Base-by-base conservation (phyloP, 2,797 vertebrate species). In the Anolis apletophallus region DNA sequence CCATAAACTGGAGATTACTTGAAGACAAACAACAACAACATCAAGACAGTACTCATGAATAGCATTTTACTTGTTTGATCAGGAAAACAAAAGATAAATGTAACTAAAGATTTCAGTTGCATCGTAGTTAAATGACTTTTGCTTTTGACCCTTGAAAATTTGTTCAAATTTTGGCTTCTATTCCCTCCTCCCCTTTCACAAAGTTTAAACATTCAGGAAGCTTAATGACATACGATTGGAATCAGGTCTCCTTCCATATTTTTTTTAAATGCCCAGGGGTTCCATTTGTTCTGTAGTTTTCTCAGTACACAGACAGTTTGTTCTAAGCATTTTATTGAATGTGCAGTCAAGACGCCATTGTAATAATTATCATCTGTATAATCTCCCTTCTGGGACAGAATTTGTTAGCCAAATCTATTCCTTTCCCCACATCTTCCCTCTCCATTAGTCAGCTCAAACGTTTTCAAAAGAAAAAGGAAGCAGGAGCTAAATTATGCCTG, bases 161-260 rank as follows among this genome's bases (percentile, higher is more conserved):
- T 59, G 55, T 87, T 90, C 77, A 3, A n/a, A 88, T 84, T 86
- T 50, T 88, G 84, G 19, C 12, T 85, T 85, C 84, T 1, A 46
- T 75, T 3, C 4, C 90, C 93, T 92, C 78, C 26, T 75, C 21
- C 79, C 88, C 50, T 92, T 90, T 94, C 88, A 88, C 64, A 83
- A 89, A 89, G 79, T 94, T 93, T 91, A 34, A 0, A 91, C 85
- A 87, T 8, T 92, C 86, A 94, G 87, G 85, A 93, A 95, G 91
- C 95, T 90, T 86, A 93, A 95, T 54, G 67, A 81, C 85, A 90
- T 88, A 55, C 73, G 80, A 92, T 87, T 0, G 1, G 16, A 82
- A 91, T 91, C 80, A 85, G 54, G 81, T 89, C 75, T 90, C 92
- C 84, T 93, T 92, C 85, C 82, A 26, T 82, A 84, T 83, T 94